Evolutionary conservation across 2,888 invertebrate species (phyloP).

Genomic region (Trachelus stipa): DNA sequence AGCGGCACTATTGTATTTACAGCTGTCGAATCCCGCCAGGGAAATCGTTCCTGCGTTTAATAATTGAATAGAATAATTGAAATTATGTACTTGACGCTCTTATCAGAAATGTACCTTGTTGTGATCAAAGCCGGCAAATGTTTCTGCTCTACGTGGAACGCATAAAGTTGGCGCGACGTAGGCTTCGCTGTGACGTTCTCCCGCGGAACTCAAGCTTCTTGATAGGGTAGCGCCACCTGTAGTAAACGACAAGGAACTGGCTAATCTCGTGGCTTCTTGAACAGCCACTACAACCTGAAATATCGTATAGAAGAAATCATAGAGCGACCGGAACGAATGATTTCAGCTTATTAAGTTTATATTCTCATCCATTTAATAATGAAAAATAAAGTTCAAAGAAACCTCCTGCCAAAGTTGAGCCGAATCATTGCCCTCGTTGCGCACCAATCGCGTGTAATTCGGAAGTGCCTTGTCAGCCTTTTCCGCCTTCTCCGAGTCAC

Average conservation of each 20-base stretch:
- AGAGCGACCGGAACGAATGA: no score
- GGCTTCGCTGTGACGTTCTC: conserved; percentile 88
- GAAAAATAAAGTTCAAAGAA: conserved; percentile 13
- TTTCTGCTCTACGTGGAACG: conserved; percentile 90
- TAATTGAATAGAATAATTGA: not conserved
- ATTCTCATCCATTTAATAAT: not conserved
- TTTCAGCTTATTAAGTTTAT: no score
- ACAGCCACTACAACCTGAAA: conserved; percentile 56
- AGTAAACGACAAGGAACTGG: conserved; percentile 78
- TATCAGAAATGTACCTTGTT: conserved; percentile 51
- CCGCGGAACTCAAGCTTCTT: conserved; percentile 92
- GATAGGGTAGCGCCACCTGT: conserved; percentile 79
- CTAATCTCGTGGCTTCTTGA: conserved; percentile 81
- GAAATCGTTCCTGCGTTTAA: conserved; percentile 52
- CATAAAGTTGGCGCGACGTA: conserved; percentile 85
- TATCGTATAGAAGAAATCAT: no score
- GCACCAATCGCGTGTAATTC: conserved; percentile 82
- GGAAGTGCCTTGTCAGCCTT: conserved; percentile 64
- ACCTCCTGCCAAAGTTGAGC: conserved; percentile 87
- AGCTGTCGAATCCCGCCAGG: conserved; percentile 54
- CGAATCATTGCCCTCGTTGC: conserved; percentile 79
- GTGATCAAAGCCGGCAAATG: conserved; percentile 94
- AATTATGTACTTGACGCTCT: not conserved
- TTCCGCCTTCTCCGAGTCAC: conserved; percentile 45
- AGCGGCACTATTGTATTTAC: conserved; percentile 46